Base-by-base conservation (phyloP, 35 echinoderm and acorn worm genomes). In the Acanthaster planci region DNA sequence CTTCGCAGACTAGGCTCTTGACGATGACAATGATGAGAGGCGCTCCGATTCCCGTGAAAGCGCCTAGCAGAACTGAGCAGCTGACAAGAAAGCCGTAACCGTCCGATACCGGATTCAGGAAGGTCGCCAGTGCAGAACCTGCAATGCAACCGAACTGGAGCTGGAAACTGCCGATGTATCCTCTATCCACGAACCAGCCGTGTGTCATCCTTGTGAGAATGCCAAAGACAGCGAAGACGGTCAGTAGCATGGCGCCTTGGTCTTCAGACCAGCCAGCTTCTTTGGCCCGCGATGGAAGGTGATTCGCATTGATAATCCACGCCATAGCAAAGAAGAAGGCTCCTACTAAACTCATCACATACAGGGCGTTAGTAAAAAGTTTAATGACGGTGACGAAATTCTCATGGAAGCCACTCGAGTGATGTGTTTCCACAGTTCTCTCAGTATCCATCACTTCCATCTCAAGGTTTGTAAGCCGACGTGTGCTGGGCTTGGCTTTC, bases 131-230 rank as follows among this genome's bases (percentile, higher is more conserved):
- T 10, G 51, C 26, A 1, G 38, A 8, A 38, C 77, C 77, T 1
- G 42, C 8, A 80, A 38, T 26, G 8, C 34, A 22, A 0, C n/a
- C 38, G 1, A 47, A 47, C 34, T 50, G 29, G 21, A 18, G 77
- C 38, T 38, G 38, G 51, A 38, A 80, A 26, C 2, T 8, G 1
- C 16, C 26, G 29, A 18, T 38, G 77, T 39, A 18, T 12, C 42
- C 42, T 2, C 77, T 38, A 19, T 80, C 77, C 51, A 80, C 38
- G 42, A 80, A 80, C 77, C 77, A 80, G 21, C 77, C 77, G 39
- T 80, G 77, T n/a, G 36, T 80, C 1, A 40, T 22, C 42, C 77
- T 38, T 8, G 77, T 47, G 39, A 39, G 2, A 1, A 80, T 34
- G 7, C 34, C 26, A 12, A 38, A 34, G 10, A 80, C 26, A 22